Evolutionary conservation across 2,113 vertebrate species (phyloP), one percentile per base, ranked within the genome.

Genomic region (Henicopernis longicauda): DNA sequence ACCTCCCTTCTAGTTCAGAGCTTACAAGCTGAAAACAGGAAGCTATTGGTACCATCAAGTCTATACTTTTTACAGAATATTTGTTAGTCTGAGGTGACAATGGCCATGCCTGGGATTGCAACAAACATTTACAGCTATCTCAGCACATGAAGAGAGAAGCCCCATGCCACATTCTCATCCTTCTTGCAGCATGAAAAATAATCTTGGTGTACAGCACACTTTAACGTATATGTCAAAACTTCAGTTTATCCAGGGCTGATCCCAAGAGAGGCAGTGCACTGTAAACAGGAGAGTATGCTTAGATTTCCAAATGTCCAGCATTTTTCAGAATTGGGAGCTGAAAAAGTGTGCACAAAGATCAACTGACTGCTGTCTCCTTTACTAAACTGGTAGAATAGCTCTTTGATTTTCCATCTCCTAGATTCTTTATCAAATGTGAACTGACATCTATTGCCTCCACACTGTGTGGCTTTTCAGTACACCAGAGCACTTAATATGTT

Each of bases 401-500:
- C 83, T 38, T 45, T 42, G 45, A n/a, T 26, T 63, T 42, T 54
- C 21, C 23, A 3, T 29, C 21, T 66, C 42, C 40, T 55, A 42
- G n/a, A 67, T 92, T 17, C 77, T 32, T 76, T n/a, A 25, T n/a
- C 34, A 40, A 42, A 16, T 25, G 65, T 54, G 67, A 95, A 22
- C 61, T 86, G 69, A 61, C 73, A 63, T 63, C 55, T 90, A 1
- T 45, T 93, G 62, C 77, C 70, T 91, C 61, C 42, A 80, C 74
- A 21, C 63, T 16, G 23, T 25, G 88, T 72, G 58, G 82, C 82
- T 93, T 91, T 70, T 72, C 29, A 7, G n/a, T 50, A 85, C 94
- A 92, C 87, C 70, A 70, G 81, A 88, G 93, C 95, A 93, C 93
- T 96, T 93, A 38, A 69, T 36, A 47, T 16, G 0, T 47, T 40